A percentile compares a stretch with the other conserved stretches of the same genome.
Evolutionary conservation across 2,797 vertebrate species (phyloP).

Genomic region (Craterocephalus amniculus): DNA sequence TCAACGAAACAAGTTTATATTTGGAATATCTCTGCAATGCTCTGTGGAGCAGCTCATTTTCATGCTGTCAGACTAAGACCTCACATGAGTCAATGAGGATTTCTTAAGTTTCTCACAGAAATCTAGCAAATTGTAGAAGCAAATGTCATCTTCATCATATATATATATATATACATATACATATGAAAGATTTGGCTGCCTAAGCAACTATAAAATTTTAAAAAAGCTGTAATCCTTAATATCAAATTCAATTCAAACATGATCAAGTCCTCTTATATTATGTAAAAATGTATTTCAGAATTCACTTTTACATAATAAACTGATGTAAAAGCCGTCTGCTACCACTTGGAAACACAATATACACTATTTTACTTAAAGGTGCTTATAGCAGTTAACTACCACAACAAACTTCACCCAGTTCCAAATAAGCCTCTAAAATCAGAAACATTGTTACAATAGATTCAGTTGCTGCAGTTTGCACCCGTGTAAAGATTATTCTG

Average conservation of each 20-base stretch:
- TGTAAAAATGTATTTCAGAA: not conserved
- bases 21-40: slow-evolving; percentile 11
- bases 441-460: not conserved
- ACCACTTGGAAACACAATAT: not conserved
- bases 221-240: not conserved
- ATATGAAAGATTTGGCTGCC: not conserved
- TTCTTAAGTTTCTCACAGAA: slow-evolving; percentile 10
- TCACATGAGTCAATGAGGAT: slow-evolving; percentile 25
- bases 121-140: slow-evolving; percentile 9
- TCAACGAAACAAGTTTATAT: slow-evolving; percentile 24
- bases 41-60: slow-evolving; percentile 22
- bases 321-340: not conserved
- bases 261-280: not conserved
- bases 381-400: not conserved
- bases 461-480: not conserved
- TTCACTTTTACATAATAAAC: too few relatives aligned
- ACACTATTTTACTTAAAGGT: not conserved
- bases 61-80: slow-evolving; percentile 31
- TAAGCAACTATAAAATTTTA: not conserved
- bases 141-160: slow-evolving; percentile 2
- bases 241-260: not conserved
- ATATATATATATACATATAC: too few relatives aligned
- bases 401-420: not conserved
- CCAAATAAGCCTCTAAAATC: not conserved
- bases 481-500: not conserved